phyloP scores from a whole-genome alignment of 2,888 invertebrate species.

The Noctua janthe region DNA sequence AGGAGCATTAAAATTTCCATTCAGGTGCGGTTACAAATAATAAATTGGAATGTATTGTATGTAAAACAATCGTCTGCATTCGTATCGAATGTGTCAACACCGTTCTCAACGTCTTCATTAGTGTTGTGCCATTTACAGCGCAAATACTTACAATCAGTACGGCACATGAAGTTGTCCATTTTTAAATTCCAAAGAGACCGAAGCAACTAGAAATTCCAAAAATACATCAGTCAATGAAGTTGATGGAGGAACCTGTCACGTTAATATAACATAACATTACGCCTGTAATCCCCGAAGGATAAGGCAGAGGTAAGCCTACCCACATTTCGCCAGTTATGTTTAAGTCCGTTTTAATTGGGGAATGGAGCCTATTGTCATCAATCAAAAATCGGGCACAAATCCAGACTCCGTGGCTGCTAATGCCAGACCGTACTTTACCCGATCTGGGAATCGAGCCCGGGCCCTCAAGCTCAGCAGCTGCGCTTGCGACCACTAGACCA shows the following conservation, averaged over 20 bases:
- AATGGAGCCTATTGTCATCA: too few species aligned
- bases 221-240: background rate
- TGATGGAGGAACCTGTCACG: background rate
- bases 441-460: too few species aligned
- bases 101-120: slow-evolving; percentile 25
- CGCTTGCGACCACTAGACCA: too few species aligned
- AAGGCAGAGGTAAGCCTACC: too few species aligned
- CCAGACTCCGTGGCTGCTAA: too few species aligned
- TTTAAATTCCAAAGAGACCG: background rate
- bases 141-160: background rate
- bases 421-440: too few species aligned
- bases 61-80: slow-evolving; percentile 7
- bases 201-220: background rate
- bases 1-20: background rate
- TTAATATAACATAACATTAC: too few species aligned
- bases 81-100: background rate
- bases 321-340: too few species aligned
- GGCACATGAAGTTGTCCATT: background rate
- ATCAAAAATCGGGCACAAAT: too few species aligned
- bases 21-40: background rate
- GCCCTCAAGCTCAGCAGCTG: too few species aligned
- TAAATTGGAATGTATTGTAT: slow-evolving; percentile 8
- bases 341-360: too few species aligned
- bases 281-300: too few species aligned
- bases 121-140: background rate